Evolutionary conservation across 2,797 vertebrate species (phyloP).

Genomic region (Sitta carolinensis): DNA sequence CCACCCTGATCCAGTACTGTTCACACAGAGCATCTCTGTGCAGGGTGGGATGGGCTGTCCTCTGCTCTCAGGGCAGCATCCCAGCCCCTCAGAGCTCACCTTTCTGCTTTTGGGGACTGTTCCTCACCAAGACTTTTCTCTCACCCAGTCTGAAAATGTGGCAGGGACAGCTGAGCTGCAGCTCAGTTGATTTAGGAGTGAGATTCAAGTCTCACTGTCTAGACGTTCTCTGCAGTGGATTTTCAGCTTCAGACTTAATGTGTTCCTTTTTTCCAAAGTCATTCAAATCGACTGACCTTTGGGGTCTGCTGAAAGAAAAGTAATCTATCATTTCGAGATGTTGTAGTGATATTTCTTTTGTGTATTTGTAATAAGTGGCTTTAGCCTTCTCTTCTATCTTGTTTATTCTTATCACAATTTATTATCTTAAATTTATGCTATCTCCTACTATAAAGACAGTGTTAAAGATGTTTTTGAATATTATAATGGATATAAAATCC

Average conservation of each 20-base stretch:
- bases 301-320: background rate
- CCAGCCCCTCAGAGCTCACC: background rate
- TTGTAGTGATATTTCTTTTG: background rate
- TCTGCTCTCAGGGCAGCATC: background rate
- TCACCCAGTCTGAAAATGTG: background rate
- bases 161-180: conserved; percentile 25
- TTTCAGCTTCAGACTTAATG: conserved; percentile 30
- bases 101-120: background rate
- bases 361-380: background rate
- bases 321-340: background rate
- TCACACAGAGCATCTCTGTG: background rate
- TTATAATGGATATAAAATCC: background rate
- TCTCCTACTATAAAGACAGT: background rate
- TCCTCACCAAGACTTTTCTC: background rate
- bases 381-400: conserved; percentile 13
- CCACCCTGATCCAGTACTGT: fast-evolving
- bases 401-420: conserved; percentile 13
- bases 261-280: background rate
- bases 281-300: background rate
- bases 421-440: background rate
- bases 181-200: conserved; percentile 52
- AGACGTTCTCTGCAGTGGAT: conserved; percentile 42
- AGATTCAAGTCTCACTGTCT: conserved; percentile 29
- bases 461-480: background rate
- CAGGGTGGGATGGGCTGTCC: background rate